Base-by-base conservation (phyloP, 53 echinoderm and acorn worm species). In the Holothuria scabra region DNA sequence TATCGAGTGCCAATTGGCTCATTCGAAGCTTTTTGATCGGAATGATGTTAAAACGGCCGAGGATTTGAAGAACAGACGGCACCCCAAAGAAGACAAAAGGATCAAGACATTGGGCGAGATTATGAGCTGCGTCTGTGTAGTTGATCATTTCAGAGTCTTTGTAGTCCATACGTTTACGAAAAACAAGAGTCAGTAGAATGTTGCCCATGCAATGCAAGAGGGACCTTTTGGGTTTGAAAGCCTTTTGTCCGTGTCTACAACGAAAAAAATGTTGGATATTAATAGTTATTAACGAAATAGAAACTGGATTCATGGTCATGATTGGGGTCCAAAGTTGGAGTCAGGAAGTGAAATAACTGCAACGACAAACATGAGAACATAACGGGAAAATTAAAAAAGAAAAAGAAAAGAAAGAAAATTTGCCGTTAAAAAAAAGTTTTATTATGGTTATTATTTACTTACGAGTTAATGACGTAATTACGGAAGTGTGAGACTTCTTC, bases 141-240 rank as follows among this genome's bases (percentile, higher is more conserved):
- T 61, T 33, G 4, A 35, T 8, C 80, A 80, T 80, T 4, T 80
- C 30, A 8, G 16, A 32, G 32, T 80, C 80, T 19, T 29, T 61
- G n/a, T 80, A 80, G 21, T 80, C 62, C 28, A 80, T 21, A 11
- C 80, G 33, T 23, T 61, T 80, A n/a, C 80, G 57, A 33, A 80
- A 80, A 3, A 46, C 31, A 23, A 80, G 80, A n/a, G 37, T 60
- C 3, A 80, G n/a, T 33, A 80, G 10, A 46, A 80, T 80, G 80
- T 80, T 80, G 19, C 60, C 80, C 80, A 80, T 80, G 61, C 80
- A 80, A 60, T 80, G 80, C 14, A 80, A 18, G 6, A 80, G 60
- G 30, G 58, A 28, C 12, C 59, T 32, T 46, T 80, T 59, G 12
- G 80, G 80, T 16, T 61, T 35, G 80, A 80, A 80, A 20, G 80